Evolutionary conservation across 2,113 vertebrate species (phyloP).

Genomic region (Tragelaphus scriptus): DNA sequence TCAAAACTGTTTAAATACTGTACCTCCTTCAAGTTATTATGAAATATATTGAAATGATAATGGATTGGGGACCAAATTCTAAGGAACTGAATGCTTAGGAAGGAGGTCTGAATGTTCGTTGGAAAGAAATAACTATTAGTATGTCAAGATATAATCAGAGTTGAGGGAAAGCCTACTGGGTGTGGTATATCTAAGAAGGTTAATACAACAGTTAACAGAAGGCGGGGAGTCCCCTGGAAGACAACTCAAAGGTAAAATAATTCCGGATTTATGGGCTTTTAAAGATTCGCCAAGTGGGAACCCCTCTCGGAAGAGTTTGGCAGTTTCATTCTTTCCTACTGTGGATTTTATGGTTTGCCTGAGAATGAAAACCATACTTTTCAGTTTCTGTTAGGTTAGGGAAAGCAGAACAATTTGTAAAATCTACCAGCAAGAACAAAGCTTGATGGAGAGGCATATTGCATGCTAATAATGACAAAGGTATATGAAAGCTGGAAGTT

Average conservation of each 20-base stretch:
- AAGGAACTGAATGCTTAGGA: neutral
- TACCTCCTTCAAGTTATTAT: neutral
- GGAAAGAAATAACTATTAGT: neutral
- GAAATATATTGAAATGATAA: neutral
- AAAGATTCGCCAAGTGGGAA: neutral
- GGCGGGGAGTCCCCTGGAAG: neutral
- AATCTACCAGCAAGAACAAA: neutral
- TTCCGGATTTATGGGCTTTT: constrained; percentile 3
- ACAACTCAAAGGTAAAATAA: neutral
- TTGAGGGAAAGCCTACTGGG: neutral
- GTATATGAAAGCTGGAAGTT: neutral
- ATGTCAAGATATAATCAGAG: neutral
- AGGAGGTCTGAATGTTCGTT: neutral
- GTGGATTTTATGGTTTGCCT: neutral
- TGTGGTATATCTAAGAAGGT: neutral
- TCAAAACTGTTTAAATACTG: neutral
- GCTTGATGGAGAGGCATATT: neutral
- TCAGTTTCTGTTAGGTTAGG: neutral
- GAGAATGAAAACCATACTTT: neutral
- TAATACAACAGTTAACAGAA: constrained; percentile 36
- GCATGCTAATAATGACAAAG: neutral
- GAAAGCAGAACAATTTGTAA: neutral
- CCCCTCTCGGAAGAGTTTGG: neutral
- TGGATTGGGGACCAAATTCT: neutral
- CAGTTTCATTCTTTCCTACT: neutral